Evolutionary conservation across 1,140 invertebrate species (phyloP), one percentile per base, ranked within the genome.

Genomic region (Hycleus cichorii): DNA sequence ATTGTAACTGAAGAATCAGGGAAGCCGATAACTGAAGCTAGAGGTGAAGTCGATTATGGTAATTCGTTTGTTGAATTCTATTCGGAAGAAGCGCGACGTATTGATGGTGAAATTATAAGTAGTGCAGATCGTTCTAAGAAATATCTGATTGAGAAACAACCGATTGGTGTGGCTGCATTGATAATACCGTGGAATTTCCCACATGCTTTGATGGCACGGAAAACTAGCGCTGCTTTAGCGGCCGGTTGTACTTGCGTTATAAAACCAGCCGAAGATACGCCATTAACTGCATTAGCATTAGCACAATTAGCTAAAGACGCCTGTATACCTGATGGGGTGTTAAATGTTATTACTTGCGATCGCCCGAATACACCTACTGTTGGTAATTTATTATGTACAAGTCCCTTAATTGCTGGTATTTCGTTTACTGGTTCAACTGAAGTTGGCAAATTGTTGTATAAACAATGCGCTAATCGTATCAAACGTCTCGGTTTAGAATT

Each of bases 121-220:
- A 82, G 90, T 62, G 83, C 91, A 8, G 71, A 79, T 47, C 77
- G 80, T n/a, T 87, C 85, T 64, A 89, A 90, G 69, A 84, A 93
- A 71, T 81, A 96, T 53, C 75, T 98, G 38, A 77, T 95, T n/a
- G 78, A 93, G 1, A 84, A 87, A 64, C 88, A 98, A 72, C 95
- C 97, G 3, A 82, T 97, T 57, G 97, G 97, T 45, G 95, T 98
- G 11, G 91, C 89, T 12, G 95, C 87, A 40, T 79, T 99, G 53
- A 97, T 99, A 18, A 98, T 95, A 12, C 97, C 97, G 69, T 99
- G 97, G 97, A 99, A 99, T 74, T 99, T 99, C 76, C 97, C 97
- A 1, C 86, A 88, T 75, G 96, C 96, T 0, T 99, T 99, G 97
- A 94, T 99, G 39, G 94, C 95, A 0, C 78, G 97, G 47, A 99